Evolutionary conservation across 1,140 invertebrate species (phyloP), one percentile per base, ranked within the genome.

Genomic region (Chionoecetes opilio): DNA sequence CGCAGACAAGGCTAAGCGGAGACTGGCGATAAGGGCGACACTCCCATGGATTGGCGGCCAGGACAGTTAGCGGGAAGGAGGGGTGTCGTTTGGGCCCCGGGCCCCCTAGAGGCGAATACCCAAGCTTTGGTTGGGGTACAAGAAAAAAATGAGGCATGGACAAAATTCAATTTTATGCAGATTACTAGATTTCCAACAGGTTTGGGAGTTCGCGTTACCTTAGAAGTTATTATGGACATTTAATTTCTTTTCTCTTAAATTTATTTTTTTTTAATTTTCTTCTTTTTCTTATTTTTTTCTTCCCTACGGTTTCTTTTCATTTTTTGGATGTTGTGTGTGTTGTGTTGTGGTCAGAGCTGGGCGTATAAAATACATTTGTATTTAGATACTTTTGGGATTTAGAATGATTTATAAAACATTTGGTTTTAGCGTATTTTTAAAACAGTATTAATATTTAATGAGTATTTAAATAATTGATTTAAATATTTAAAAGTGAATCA

Each of bases 151-250:
- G 86, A 88, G 34, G 86, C 21, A 88, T 37, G 35, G 86, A 88
- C 38, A 32, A 88, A 88, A 37, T 88, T 88, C 86, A 88, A 88
- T 88, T 88, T 37, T 88, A 88, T 46, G 86, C 35, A 88, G 86
- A 88, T 88, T 88, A 88, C 41, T 88, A 88, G 86, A 88, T 88
- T 88, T 88, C 86, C 35, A 88, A 88, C 86, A 88, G 86, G 86
- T 88, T 32, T n/a, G n/a, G n/a, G 86, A 5, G 21, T 37, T 37
- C 86, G 29, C 86, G 41, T 14, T 29, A 38, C 21, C 86, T 88
- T n/a, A n/a, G n/a, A n/a, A n/a, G n/a, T n/a, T 88, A 88, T 88
- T 88, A 88, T 88, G 86, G 26, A 14, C 34, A 32, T 88, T 88
- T 35, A 88, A 88, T 88, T 88, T 37, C 38, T 88, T 88, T 26